Base-by-base conservation (phyloP, 1,140 invertebrate genomes). In the Anastrepha obliqua region DNA sequence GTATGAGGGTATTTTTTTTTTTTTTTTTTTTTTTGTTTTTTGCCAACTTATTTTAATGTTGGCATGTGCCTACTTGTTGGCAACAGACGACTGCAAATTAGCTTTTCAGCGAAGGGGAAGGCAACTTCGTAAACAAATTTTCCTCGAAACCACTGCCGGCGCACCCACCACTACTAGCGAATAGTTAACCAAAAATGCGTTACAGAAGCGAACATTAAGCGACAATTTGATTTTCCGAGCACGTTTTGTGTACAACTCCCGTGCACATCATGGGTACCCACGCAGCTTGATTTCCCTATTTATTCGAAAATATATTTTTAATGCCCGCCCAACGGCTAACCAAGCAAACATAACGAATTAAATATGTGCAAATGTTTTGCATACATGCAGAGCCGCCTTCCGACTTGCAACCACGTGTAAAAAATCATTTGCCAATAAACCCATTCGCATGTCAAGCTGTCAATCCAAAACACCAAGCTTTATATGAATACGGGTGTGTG, bases 401-500 rank as follows among this genome's bases (percentile, higher is more conserved):
- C 70, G 70, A 55, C 20, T 42, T 11, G 2, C 8, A 58, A 42
- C 74, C 74, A 55, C 20, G 44, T 81, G 17, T 81, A 55, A 81
- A 81, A 20, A 81, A 81, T 51, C 74, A 55, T 81, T 44, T 58
- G 47, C n/a, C 74, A 55, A 81, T 81, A 74, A 51, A 74, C 70
- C 70, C 70, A 74, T 58, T 58, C n/a, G 51, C 47, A 51, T 81
- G 51, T 47, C 51, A 29, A 55, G 17, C 74, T 58, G 74, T 81
- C 74, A 81, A 81, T 81, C 47, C 17, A 55, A 81, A 55, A 17
- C 29, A 29, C 0, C 47, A 55, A 81, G 47, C 51, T 11, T 47
- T 13, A 42, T 11, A 29, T 29, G 29, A 29, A 29, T 29, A 29
- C 1, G 29, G 0, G 29, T 29, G 29, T 29, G 29, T 1, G 29